Base-by-base conservation (phyloP, 2,113 vertebrate genomes). In the Sebastes schlegelii region DNA sequence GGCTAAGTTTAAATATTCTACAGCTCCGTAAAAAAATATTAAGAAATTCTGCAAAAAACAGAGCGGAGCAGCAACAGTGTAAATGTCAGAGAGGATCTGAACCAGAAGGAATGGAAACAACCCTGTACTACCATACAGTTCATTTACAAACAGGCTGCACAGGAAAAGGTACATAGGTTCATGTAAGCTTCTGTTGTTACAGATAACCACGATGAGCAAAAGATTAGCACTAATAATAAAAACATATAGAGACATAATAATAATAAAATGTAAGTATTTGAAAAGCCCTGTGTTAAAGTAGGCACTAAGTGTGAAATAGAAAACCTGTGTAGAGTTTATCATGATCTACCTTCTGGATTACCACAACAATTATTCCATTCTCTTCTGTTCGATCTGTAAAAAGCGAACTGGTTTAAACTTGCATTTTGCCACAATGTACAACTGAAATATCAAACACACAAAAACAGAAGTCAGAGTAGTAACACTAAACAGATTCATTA, bases 121-220 rank as follows among this genome's bases (percentile, higher is more conserved):
- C 9, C 34, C 81, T 34, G 78, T 48, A 16, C 86, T 84, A 5
- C 86, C 89, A n/a, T 62, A 77, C 62, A 90, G 78, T 8, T 84
- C 87, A 51, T 86, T 89, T 0, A 57, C 84, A 89, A 1, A 88
- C 52, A 88, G 80, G 79, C 82, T 91, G 82, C 86, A 85, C 42
- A 95, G 79, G 6, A 94, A 92, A 49, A 93, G 19, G 81, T 91
- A 95, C 93, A 94, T 94, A 5, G 93, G 94, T 43, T 94, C 89
- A 81, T 94, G 93, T 6, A 95, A 65, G 40, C 82, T 88, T 16
- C 88, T 88, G 69, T 87, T 90, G 17, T 79, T 4, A 23, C 61
- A 90, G 64, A 94, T 92, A 0, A 92, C 48, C 40, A 54, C 66
- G 19, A 69, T 19, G 8, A 69, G 48, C 14, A 52, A 6, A 0